Percentiles rank a stretch among this genome's conserved stretches.
phyloP scores from a whole-genome alignment of 2,888 invertebrate genomes.

The Abrostola triplasia region DNA sequence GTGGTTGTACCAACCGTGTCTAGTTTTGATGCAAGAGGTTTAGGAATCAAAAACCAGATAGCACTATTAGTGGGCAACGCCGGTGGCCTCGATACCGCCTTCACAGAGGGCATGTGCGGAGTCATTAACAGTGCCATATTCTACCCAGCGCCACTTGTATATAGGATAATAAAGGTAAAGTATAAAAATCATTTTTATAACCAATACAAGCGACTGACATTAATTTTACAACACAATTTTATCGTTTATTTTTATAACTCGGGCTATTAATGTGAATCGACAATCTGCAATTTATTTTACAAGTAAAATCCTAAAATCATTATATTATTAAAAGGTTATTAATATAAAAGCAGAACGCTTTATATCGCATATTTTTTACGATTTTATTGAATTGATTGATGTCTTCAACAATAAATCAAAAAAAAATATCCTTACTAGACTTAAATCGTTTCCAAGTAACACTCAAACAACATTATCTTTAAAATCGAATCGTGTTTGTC shows the following conservation, averaged over 20 bases:
- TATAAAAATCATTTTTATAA: constrained; percentile 5
- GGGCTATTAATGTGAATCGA: constrained; percentile 24
- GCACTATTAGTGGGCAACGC: constrained; percentile 97
- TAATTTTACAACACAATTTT: constrained; percentile 24
- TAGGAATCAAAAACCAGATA: constrained; percentile 97
- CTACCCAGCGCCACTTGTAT: constrained; percentile 90
- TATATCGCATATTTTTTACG: constrained; percentile 17
- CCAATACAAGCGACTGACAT: constrained; percentile 1
- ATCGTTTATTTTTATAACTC: constrained; percentile 22
- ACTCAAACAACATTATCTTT: constrained; percentile 46
- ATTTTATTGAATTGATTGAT: constrained; percentile 40
- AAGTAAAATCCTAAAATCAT: constrained; percentile 25
- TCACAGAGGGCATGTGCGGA: constrained; percentile 97
- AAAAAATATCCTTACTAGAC: constrained; percentile 40
- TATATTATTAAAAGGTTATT: constrained; percentile 15
- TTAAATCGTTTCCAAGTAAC: constrained; percentile 41
- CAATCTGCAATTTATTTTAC: constrained; percentile 19
- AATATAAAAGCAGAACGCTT: constrained; percentile 22
- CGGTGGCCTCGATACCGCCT: constrained; percentile 97
- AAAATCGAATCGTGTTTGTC: constrained; percentile 47
- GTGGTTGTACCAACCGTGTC: constrained; percentile 97
- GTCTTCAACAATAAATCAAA: constrained; percentile 43
- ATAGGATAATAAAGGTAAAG: constrained; percentile 81
- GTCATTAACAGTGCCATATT: constrained; percentile 96
- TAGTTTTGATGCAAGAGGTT: constrained; percentile 92